Evolutionary conservation across 2,113 vertebrate species (phyloP), one percentile per base, ranked within the genome.

Genomic region (Turnix velox): DNA sequence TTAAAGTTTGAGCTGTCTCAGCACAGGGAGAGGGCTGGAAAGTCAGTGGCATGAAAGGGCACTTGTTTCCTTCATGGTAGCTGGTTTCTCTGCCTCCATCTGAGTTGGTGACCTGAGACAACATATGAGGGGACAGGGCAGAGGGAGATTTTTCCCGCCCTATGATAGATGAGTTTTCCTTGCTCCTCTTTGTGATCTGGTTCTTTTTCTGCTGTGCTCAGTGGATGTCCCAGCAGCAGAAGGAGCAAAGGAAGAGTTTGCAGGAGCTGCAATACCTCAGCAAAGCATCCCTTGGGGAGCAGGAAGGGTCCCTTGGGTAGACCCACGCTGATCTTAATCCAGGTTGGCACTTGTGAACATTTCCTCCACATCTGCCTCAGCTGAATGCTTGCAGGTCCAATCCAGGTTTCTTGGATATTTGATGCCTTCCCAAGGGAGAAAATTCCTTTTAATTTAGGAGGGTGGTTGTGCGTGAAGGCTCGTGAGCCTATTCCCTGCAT

Each of bases 401-500:
- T 33, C 33, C 31, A 24, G 18, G 23, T 43, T 81, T 77, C 63
- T 71, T 0, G 0, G 68, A 65, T 78, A 16, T 46, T 22, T 69
- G 61, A 30, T 88, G 14, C 33, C 11, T 59, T 87, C 57, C 62
- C 57, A 20, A 27, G 48, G n/a, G n/a, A 9, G 19, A 14, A 0
- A 43, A 14, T 31, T 17, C 33, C 20, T 78, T 74, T 73, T 25
- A 43, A 17, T 1, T 57, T 58, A 81, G 69, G 49, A 8, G n/a
- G 78, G 1, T 79, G 40, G 18, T 12, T 49, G 52, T 39, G 27
- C 39, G 5, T 1, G 20, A 22, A 46, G 74, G 25, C 35, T 84
- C 0, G 0, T 0, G 9, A 63, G 39, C 46, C 20, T 58, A 33
- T 45, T 58, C 59, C 24, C 54, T 58, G 33, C 71, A 49, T 0